Conservation (phyloP, 2,113 vertebrate genomes). For the Cryptomyrus ogoouensis region DNA sequence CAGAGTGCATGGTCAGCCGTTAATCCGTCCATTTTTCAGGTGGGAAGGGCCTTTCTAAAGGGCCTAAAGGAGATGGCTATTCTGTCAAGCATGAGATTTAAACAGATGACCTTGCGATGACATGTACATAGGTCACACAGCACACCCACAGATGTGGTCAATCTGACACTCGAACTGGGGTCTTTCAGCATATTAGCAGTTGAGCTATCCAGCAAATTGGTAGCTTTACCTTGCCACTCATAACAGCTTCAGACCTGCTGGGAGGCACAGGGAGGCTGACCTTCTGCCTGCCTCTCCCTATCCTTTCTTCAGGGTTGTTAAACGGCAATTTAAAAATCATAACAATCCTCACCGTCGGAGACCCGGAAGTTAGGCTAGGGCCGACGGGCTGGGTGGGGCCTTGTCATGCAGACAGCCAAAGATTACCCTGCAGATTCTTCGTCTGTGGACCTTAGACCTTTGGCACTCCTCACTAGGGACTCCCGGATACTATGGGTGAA, state of each 20-base stretch:
- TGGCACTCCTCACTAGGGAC: not conserved
- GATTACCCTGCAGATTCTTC: not conserved
- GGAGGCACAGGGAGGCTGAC: not conserved
- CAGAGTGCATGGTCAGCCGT: not conserved
- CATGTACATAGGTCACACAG: not conserved
- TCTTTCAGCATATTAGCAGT: not conserved
- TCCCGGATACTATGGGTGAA: not conserved
- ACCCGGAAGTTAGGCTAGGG: not conserved
- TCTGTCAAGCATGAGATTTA: not conserved
- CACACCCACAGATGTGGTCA: not conserved
- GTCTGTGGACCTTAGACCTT: not conserved
- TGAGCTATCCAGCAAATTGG: not conserved
- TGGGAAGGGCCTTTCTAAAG: not conserved
- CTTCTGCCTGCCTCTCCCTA: not conserved
- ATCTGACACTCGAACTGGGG: not conserved
- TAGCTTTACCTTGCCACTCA: not conserved
- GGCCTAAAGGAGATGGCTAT: not conserved
- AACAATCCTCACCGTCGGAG: not conserved
- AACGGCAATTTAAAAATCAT: not conserved
- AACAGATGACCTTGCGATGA: not conserved
- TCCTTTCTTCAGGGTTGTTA: not conserved
- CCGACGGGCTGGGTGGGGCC: not conserved
- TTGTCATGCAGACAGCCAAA: not conserved
- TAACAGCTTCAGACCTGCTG: not conserved
- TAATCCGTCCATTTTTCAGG: not conserved